phyloP scores from a whole-genome alignment of 2,888 invertebrate genomes.

The Eledone cirrhosa region DNA sequence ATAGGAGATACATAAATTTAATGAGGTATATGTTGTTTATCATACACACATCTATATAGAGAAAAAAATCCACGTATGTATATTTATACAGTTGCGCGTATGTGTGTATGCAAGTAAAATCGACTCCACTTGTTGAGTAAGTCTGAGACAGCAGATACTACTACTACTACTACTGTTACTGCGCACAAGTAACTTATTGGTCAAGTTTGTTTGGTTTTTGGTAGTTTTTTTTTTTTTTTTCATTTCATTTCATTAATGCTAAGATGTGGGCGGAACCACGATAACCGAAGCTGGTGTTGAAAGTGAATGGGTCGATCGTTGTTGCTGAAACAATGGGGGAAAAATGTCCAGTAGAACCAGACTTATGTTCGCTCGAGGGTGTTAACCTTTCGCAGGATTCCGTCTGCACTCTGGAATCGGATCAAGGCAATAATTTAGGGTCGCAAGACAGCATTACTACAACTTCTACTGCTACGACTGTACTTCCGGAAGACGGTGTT shows the following conservation, averaged over 20 bases:
- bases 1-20: no score
- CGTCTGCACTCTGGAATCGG: slow-evolving; percentile 41
- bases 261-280: neutral
- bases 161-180: neutral
- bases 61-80: neutral
- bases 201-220: neutral
- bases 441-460: neutral
- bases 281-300: neutral
- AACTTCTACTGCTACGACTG: neutral
- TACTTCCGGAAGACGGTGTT: neutral
- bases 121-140: slow-evolving; percentile 15
- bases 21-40: no score
- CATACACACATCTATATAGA: neutral
- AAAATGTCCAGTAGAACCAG: slow-evolving; percentile 30
- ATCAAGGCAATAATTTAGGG: slow-evolving; percentile 15
- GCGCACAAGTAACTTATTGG: neutral
- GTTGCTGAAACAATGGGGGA: slow-evolving; percentile 7
- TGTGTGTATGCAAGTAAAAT: no score
- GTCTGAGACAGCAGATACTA: neutral
- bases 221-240: no score
- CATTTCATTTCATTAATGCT: neutral
- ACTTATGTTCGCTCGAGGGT: neutral
- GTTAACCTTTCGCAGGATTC: slow-evolving; percentile 30
- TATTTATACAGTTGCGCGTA: no score
- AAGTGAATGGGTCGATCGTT: neutral